Percentiles rank a stretch among this genome's conserved stretches.
These are phyloP conservation scores for Melanotaenia nigrans DNA, from an alignment of 2,797 vertebrate genomes.

Conservation along the genomic window DNA sequence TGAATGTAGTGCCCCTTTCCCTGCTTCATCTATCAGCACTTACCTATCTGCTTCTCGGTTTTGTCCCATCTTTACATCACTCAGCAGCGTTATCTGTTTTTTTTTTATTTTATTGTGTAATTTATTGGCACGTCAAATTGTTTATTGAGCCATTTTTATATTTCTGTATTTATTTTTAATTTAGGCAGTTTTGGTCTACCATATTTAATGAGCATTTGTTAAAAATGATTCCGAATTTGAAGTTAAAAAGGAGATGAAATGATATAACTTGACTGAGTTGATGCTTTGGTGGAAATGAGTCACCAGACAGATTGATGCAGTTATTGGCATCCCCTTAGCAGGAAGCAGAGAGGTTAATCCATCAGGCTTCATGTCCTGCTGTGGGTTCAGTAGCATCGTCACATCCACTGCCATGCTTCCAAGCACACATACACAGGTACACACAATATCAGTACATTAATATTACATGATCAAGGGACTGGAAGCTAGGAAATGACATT, in stretches of 20 bases:
- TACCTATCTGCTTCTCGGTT: too few species aligned
- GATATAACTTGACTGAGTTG: constrained; percentile 12
- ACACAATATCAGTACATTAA: constrained; percentile 56
- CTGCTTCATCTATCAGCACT: too few species aligned
- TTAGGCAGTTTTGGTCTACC: too few species aligned
- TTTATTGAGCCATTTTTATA: too few species aligned
- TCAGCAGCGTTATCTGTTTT: too few species aligned
- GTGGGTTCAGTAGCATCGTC: constrained; percentile 54
- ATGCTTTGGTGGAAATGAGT: constrained; percentile 38
- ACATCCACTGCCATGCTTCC: constrained; percentile 36
- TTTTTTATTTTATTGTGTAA: too few species aligned
- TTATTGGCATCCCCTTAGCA: constrained; percentile 43
- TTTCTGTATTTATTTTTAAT: too few species aligned
- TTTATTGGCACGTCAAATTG: too few species aligned
- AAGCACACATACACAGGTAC: constrained; percentile 21
- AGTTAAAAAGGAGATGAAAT: constrained; percentile 14
- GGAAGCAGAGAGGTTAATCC: constrained; percentile 52
- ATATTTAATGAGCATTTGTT: not conserved
- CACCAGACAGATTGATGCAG: constrained; percentile 38
- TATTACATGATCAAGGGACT: constrained; percentile 57
- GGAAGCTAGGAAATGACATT: constrained; percentile 36
- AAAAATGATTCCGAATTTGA: constrained; percentile 6
- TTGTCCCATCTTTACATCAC: too few species aligned
- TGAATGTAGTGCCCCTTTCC: too few species aligned
- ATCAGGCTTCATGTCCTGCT: constrained; percentile 46